A percentile compares a stretch with the other conserved stretches of the same genome.
Conservation (phyloP, 1,140 invertebrate species). For the Phenacoccus solenopsis region DNA sequence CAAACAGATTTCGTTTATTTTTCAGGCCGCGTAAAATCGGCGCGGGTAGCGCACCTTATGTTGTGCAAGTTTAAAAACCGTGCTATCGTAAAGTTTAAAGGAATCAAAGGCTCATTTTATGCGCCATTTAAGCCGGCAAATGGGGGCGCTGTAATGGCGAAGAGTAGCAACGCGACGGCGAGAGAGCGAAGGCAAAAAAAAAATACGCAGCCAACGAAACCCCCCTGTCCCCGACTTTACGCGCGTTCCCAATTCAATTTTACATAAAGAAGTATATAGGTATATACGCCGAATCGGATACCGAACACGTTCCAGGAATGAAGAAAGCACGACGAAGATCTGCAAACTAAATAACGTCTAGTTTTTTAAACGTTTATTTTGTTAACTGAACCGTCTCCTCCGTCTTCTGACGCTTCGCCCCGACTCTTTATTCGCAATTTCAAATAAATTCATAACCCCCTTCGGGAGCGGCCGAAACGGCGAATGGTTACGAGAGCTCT, state of each 20-base stretch:
- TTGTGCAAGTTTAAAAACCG: neutral
- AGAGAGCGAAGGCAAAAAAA: neutral
- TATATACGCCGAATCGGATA: neutral
- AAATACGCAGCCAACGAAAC: neutral
- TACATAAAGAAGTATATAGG: neutral
- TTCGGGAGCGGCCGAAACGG: neutral
- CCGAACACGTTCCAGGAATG: neutral
- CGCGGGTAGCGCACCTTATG: neutral
- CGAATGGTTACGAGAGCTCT: neutral
- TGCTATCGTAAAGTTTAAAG: conserved; percentile 14
- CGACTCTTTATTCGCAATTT: neutral
- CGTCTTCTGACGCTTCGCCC: too few species aligned
- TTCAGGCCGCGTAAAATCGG: neutral
- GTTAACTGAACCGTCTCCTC: neutral
- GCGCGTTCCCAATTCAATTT: neutral
- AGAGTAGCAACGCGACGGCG: neutral
- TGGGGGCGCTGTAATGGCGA: neutral
- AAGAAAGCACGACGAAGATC: neutral
- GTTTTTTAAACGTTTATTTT: conserved; percentile 8
- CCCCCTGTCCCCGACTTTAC: neutral
- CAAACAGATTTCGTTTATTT: neutral
- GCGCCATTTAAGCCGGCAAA: conserved; percentile 8
- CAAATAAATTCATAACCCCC: conserved; percentile 16
- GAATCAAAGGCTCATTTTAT: conserved; percentile 14
- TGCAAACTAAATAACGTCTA: conserved; percentile 8